Percentiles rank a stretch among this genome's conserved stretches.
These are phyloP conservation scores for Uria aalge DNA, from an alignment of 2,113 vertebrate genomes.

Conservation along the genomic window DNA sequence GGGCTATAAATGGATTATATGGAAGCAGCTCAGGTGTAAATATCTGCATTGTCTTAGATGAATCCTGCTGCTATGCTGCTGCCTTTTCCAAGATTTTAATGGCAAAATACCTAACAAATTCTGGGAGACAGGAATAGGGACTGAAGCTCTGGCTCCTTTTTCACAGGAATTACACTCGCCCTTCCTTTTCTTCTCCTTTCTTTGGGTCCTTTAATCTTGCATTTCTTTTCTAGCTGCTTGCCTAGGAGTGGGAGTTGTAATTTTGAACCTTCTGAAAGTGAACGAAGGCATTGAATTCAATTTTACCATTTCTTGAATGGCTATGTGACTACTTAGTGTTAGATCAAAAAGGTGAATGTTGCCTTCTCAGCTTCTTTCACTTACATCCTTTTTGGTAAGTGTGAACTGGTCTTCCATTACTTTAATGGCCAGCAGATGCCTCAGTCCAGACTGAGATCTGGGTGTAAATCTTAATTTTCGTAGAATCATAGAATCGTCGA, in stretches of 20 bases:
- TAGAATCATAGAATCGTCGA: not conserved
- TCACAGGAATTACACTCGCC: not conserved
- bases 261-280: not conserved
- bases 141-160: not conserved
- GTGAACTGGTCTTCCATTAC: not conserved
- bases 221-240: not conserved
- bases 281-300: not conserved
- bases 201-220: not conserved
- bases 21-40: not conserved
- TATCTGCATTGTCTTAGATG: not conserved
- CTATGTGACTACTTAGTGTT: not conserved
- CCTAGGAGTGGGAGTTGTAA: not conserved
- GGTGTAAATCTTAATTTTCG: not conserved
- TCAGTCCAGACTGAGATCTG: not conserved
- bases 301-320: not conserved
- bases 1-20: not conserved
- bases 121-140: not conserved
- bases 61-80: not conserved
- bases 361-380: not conserved
- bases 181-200: not conserved
- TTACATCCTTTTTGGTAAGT: not conserved
- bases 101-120: not conserved
- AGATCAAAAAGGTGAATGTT: not conserved
- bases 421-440: not conserved
- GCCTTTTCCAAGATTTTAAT: not conserved